Conservation (phyloP, 2,888 invertebrate genomes). For the Dolichopus griseipennis region DNA sequence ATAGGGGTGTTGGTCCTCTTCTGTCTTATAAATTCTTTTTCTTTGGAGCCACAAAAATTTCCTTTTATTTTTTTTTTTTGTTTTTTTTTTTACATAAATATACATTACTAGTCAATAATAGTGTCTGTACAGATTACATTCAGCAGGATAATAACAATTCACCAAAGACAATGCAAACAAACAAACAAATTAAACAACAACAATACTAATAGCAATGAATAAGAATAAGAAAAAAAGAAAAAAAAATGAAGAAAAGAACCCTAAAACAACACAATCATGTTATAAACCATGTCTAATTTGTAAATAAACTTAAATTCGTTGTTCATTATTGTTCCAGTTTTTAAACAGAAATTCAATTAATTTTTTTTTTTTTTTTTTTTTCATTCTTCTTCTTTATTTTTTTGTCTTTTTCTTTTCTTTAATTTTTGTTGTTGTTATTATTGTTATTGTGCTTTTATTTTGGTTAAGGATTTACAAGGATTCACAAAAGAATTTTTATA, state of each 20-base stretch:
- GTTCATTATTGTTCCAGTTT: slow-evolving; percentile 6
- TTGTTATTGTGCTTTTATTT: too few relatives aligned
- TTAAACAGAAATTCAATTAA: slow-evolving; percentile 6
- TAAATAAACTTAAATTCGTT: slow-evolving; percentile 6
- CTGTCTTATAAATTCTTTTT: not conserved
- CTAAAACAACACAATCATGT: slow-evolving; percentile 6
- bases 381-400: not conserved
- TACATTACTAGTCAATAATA: not conserved
- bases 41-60: slow-evolving; percentile 4
- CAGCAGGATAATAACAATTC: not conserved
- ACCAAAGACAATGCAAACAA: not conserved
- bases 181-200: not conserved
- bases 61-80: not conserved
- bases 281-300: slow-evolving; percentile 6
- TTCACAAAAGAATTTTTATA: not conserved
- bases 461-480: not conserved
- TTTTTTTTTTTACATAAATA: not conserved
- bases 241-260: not conserved
- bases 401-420: not conserved
- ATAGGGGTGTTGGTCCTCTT: not conserved
- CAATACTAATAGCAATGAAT: not conserved
- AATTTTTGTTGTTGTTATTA: not conserved
- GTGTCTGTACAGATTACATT: slow-evolving; percentile 6
- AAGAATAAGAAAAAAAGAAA: not conserved
- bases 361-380: not conserved